A percentile compares a stretch with the other conserved stretches of the same genome.
phyloP scores from a whole-genome alignment of 2,888 invertebrate species.

The Spialia ferax region DNA sequence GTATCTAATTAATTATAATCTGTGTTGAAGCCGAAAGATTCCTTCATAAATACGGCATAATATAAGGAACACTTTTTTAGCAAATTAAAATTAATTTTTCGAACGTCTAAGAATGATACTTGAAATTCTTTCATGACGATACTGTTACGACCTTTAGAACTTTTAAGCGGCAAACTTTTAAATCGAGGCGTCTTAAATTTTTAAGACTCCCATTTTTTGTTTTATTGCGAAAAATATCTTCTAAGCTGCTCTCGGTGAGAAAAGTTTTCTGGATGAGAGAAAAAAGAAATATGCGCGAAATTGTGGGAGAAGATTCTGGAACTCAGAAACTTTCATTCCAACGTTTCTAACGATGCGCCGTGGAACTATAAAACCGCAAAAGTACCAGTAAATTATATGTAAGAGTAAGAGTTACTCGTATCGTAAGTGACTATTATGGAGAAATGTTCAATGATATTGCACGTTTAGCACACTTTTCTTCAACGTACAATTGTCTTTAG shows the following conservation, averaged over 20 bases:
- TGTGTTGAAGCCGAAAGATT: neutral
- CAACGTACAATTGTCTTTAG: too few species aligned
- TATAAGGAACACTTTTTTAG: neutral
- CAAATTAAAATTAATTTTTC: constrained; percentile 17
- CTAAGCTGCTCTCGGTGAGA: neutral
- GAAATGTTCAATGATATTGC: neutral
- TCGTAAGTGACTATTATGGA: constrained; percentile 7
- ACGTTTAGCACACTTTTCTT: too few species aligned
- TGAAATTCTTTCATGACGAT: constrained; percentile 23
- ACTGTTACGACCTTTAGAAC: constrained; percentile 19
- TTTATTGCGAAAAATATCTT: constrained; percentile 21
- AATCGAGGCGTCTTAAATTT: constrained; percentile 30
- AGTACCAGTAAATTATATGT: neutral
- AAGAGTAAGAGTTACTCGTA: neutral
- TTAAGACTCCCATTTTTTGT: constrained; percentile 21
- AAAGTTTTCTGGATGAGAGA: neutral
- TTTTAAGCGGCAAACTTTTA: constrained; percentile 33
- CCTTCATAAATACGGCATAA: neutral
- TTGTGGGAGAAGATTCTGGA: neutral
- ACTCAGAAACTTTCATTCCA: neutral
- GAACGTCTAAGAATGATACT: constrained; percentile 8
- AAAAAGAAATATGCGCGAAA: neutral
- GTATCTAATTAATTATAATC: neutral
- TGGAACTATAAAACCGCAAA: constrained; percentile 9
- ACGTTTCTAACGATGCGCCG: constrained; percentile 4